Conservation (phyloP, 1,140 invertebrate species). For the Octopus sinensis region DNA sequence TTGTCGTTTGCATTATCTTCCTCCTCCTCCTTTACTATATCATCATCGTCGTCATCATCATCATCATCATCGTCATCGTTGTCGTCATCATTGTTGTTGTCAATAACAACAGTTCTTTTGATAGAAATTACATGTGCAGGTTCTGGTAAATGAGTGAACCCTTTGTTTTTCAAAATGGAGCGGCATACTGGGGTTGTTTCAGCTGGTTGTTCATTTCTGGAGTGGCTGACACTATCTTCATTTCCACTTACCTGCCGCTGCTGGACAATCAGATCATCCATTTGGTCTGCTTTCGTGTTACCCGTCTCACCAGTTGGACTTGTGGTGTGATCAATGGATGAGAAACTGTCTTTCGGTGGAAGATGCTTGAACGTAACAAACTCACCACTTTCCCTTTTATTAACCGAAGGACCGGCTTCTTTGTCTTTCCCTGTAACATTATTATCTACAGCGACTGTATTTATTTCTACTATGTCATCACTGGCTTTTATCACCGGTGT, state of each 20-base stretch:
- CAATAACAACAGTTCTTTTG: conserved; percentile 20
- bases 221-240: background rate
- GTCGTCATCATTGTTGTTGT: conserved; percentile 15
- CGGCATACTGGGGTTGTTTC: background rate
- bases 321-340: background rate
- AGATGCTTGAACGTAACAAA: background rate
- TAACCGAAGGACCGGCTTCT: no score
- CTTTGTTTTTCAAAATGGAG: background rate
- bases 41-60: conserved; percentile 16
- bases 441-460: background rate
- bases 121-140: background rate
- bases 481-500: no score
- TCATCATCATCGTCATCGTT: conserved; percentile 20
- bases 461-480: no score
- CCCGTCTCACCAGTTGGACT: background rate
- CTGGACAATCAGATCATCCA: no score
- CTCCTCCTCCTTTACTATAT: background rate
- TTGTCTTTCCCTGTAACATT: no score
- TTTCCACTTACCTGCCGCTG: background rate
- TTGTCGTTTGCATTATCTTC: background rate
- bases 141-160: background rate
- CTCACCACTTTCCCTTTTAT: background rate
- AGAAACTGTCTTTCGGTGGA: conserved; percentile 1
- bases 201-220: background rate
- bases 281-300: background rate